A percentile compares a stretch with the other conserved stretches of the same genome.
phyloP scores from a whole-genome alignment of 2,888 invertebrate genomes.

The Cerastoderma edule region DNA sequence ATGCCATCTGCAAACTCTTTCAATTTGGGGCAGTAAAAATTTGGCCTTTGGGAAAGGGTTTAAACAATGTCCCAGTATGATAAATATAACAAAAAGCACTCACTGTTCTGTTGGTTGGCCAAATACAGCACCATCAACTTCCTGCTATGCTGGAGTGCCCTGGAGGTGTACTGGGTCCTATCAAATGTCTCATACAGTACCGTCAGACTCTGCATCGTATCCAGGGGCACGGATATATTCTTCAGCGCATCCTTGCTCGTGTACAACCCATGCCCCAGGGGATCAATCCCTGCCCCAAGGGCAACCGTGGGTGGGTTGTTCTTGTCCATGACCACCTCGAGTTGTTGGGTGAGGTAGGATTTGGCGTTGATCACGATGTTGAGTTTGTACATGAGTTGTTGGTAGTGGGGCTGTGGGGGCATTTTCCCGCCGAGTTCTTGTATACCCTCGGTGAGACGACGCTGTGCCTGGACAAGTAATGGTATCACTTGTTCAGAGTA shows the following conservation, averaged over 20 bases:
- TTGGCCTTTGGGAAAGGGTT: no score
- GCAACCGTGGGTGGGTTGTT: constrained; percentile 46
- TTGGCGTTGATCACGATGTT: constrained; percentile 75
- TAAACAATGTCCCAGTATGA: no score
- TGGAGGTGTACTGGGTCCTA: constrained; percentile 78
- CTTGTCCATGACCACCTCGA: constrained; percentile 71
- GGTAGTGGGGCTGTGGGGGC: constrained; percentile 80
- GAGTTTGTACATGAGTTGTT: constrained; percentile 65
- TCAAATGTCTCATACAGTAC: constrained; percentile 74
- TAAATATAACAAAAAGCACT: no score
- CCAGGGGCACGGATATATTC: constrained; percentile 82
- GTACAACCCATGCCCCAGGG: constrained; percentile 78
- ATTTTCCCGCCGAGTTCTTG: constrained; percentile 68
- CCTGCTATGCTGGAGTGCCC: constrained; percentile 81
- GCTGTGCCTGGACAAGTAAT: constrained; percentile 81
- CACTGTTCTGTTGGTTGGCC: constrained; percentile 80
- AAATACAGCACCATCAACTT: constrained; percentile 81
- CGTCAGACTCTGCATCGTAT: constrained; percentile 75
- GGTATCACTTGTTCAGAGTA: constrained; percentile 82
- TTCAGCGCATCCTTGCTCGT: constrained; percentile 76
- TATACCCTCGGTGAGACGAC: constrained; percentile 73
- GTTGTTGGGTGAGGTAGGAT: constrained; percentile 77
- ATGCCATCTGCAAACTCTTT: no score
- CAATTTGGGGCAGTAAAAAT: no score
- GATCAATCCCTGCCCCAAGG: constrained; percentile 79